phyloP scores from a whole-genome alignment of 2,113 vertebrate genomes.

The Dipodomys stephensi region DNA sequence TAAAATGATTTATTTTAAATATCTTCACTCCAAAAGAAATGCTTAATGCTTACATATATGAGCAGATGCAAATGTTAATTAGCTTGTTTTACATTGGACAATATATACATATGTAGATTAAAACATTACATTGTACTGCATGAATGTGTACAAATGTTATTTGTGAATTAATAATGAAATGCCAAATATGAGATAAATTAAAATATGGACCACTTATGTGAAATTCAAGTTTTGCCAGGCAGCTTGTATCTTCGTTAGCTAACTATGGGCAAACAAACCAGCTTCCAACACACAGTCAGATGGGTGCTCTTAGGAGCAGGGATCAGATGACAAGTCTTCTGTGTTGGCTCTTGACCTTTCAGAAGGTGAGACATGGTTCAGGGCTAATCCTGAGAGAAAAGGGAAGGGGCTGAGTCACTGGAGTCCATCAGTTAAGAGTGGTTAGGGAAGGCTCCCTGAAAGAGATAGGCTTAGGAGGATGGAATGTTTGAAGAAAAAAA shows the following conservation, averaged over 20 bases:
- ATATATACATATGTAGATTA: not conserved
- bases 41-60: not conserved
- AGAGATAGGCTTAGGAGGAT: not conserved
- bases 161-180: not conserved
- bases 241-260: not conserved
- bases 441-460: not conserved
- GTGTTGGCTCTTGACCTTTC: not conserved
- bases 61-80: not conserved
- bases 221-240: conserved; percentile 15
- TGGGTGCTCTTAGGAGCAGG: not conserved
- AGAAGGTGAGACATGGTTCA: not conserved
- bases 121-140: not conserved
- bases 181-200: not conserved
- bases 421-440: not conserved
- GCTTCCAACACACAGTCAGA: not conserved
- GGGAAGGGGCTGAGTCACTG: not conserved
- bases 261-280: not conserved
- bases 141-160: not conserved
- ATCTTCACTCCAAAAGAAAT: not conserved
- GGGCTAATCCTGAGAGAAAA: not conserved
- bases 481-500: not conserved
- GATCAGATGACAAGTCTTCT: not conserved
- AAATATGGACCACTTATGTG: not conserved
- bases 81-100: not conserved
- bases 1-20: not conserved